Conservation (phyloP, 1,140 invertebrate genomes). For the Drosophila kurseongensis region DNA sequence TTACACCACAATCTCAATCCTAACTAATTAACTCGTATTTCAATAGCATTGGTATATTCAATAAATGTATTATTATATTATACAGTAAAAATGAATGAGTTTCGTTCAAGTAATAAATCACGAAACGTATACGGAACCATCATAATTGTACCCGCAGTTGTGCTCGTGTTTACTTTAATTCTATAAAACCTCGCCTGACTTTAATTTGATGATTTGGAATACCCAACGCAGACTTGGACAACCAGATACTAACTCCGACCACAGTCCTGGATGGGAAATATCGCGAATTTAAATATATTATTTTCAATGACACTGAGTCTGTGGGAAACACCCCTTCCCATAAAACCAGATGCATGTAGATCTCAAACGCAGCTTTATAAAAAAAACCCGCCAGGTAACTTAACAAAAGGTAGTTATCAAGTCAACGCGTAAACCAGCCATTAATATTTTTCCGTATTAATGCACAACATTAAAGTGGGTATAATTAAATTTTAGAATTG, state of each 20-base stretch:
- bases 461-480: not conserved
- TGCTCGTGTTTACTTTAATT: not conserved
- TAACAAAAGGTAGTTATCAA: slow-evolving; percentile 35
- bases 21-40: too few relatives aligned
- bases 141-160: not conserved
- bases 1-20: too few relatives aligned
- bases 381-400: slow-evolving; percentile 34
- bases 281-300: slow-evolving; percentile 24
- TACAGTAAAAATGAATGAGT: too few relatives aligned
- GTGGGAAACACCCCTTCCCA: slow-evolving; percentile 27
- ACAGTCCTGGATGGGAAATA: slow-evolving; percentile 29
- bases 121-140: not conserved
- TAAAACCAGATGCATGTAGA: slow-evolving; percentile 14
- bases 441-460: slow-evolving; percentile 4
- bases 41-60: too few relatives aligned
- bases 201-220: not conserved
- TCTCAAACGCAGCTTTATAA: not conserved
- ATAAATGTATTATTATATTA: too few relatives aligned
- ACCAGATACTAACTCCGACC: slow-evolving; percentile 3
- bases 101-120: too few relatives aligned
- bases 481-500: not conserved
- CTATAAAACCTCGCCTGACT: not conserved
- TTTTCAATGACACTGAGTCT: slow-evolving; percentile 9
- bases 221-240: slow-evolving; percentile 3
- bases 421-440: slow-evolving; percentile 2